Evolutionary conservation across 2,113 vertebrate species (phyloP).

Genomic region (Toxotes jaculatrix): DNA sequence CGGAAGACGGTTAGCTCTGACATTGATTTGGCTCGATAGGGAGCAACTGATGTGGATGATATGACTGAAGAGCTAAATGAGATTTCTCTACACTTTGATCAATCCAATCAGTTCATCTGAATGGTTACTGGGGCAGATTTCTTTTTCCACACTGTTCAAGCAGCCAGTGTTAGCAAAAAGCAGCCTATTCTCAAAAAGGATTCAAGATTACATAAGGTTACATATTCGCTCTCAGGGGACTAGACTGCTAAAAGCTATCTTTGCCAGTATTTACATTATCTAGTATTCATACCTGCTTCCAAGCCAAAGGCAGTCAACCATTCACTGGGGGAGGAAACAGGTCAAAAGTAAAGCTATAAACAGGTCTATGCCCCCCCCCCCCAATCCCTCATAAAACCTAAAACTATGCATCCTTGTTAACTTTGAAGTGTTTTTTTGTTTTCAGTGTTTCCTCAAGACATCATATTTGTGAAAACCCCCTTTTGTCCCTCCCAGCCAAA

Average conservation of each 20-base stretch:
- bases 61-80: background rate
- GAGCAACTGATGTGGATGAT: background rate
- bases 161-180: background rate
- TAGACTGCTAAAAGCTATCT: background rate
- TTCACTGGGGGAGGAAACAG: slow-evolving; percentile 37
- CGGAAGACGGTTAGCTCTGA: background rate
- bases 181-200: background rate
- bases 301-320: slow-evolving; percentile 1
- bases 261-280: background rate
- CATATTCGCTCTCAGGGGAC: background rate
- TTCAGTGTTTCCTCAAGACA: background rate
- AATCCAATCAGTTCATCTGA: slow-evolving; percentile 11
- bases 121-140: background rate
- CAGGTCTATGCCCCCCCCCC: background rate
- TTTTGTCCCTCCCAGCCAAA: background rate
- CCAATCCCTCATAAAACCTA: slow-evolving; percentile 23
- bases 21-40: slow-evolving; percentile 2
- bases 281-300: slow-evolving; percentile 15
- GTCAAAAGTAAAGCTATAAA: slow-evolving; percentile 42
- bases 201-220: background rate
- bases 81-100: background rate
- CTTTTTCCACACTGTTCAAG: background rate
- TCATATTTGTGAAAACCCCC: background rate
- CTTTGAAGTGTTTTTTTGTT: slow-evolving; percentile 17
- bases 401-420: slow-evolving; percentile 65